Evolutionary conservation across 2,888 invertebrate species (phyloP).

Genomic region (Drosophila anomalata): DNA sequence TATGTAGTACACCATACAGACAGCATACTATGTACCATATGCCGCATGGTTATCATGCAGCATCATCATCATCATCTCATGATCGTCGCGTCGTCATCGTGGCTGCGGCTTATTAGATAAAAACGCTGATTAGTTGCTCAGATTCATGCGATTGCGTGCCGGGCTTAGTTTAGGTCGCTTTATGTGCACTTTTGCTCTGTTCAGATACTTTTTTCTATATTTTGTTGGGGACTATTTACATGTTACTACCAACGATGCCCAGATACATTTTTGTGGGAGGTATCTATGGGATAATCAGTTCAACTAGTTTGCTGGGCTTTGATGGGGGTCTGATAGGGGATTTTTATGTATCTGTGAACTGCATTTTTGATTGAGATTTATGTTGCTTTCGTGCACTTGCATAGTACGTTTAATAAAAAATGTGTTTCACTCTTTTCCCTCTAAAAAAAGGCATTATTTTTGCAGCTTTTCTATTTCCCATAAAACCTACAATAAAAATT

Average conservation of each 20-base stretch:
- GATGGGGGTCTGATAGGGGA: conserved; percentile 30
- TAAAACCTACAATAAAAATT: background rate
- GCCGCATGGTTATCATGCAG: conserved; percentile 22
- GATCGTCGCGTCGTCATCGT: conserved; percentile 45
- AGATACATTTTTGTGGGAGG: conserved; percentile 27
- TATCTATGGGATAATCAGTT: conserved; percentile 28
- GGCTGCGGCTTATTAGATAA: conserved; percentile 52
- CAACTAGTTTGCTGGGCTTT: conserved; percentile 42
- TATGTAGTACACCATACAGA: conserved; percentile 14
- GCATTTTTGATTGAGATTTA: conserved; percentile 72
- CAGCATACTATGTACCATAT: conserved; percentile 16
- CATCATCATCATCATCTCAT: conserved; percentile 35
- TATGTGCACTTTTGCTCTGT: conserved; percentile 18
- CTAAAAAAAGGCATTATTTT: background rate
- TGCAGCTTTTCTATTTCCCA: background rate
- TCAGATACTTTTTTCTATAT: conserved; percentile 4
- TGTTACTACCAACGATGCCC: conserved; percentile 26
- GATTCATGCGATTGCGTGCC: conserved; percentile 66
- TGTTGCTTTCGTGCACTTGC: conserved; percentile 28
- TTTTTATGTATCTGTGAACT: conserved; percentile 45
- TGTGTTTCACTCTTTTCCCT: background rate
- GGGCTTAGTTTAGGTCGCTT: conserved; percentile 36
- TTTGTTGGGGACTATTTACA: conserved; percentile 51
- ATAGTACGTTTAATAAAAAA: conserved; percentile 3
- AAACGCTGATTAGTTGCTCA: conserved; percentile 60